These are phyloP conservation scores for Nephrotoma appendiculata DNA, from an alignment of 2,888 invertebrate genomes.

Conservation along the genomic window DNA sequence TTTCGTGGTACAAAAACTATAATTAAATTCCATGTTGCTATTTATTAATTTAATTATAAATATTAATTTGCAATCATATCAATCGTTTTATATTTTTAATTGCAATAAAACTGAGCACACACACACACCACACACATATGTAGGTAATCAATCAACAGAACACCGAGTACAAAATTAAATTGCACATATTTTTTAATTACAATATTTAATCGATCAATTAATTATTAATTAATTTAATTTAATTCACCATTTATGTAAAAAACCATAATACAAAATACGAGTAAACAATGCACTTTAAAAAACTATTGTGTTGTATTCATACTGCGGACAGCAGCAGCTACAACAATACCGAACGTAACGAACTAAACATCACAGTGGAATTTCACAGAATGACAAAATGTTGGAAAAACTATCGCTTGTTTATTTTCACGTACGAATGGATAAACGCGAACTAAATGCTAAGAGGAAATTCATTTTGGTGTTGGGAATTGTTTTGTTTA, in stretches of 20 bases:
- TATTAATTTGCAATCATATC: background rate
- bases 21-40: background rate
- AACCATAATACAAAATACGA: too few relatives aligned
- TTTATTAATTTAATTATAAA: background rate
- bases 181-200: background rate
- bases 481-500: background rate
- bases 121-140: background rate
- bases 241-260: too few relatives aligned
- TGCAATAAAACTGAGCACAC: background rate
- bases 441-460: background rate
- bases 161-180: background rate
- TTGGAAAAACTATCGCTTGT: background rate
- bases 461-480: background rate
- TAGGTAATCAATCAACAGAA: background rate
- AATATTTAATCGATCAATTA: too few relatives aligned
- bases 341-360: background rate
- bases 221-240: too few relatives aligned
- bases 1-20: background rate
- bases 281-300: too few relatives aligned
- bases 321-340: background rate
- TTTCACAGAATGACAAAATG: background rate
- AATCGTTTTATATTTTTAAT: background rate
- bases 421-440: background rate
- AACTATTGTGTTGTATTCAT: background rate
- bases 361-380: background rate